phyloP scores from a whole-genome alignment of 2,888 invertebrate species.

The Neoitamus cyanurus region DNA sequence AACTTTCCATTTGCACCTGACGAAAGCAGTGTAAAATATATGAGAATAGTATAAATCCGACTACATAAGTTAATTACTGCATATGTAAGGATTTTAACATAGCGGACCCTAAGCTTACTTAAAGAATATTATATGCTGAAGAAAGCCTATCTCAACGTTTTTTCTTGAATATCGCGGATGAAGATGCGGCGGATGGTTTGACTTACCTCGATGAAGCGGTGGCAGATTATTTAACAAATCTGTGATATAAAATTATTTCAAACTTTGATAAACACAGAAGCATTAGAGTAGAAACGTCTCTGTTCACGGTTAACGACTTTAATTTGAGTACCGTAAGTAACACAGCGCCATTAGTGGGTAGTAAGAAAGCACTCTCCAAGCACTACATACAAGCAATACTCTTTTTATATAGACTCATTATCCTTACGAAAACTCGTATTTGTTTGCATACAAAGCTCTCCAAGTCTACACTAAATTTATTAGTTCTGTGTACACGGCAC shows the following conservation, averaged over 20 bases:
- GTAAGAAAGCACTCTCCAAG: not conserved
- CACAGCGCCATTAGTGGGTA: not conserved
- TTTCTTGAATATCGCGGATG: not conserved
- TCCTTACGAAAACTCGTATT: not conserved
- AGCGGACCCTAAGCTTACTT: not conserved
- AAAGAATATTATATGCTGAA: not conserved
- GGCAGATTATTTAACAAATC: constrained; percentile 46
- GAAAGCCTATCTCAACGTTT: not conserved
- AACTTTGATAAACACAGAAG: constrained; percentile 9
- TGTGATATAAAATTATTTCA: constrained; percentile 40
- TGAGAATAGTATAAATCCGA: not conserved
- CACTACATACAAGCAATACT: constrained; percentile 36
- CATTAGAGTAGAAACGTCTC: not conserved
- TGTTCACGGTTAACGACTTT: not conserved
- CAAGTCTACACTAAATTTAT: constrained; percentile 31
- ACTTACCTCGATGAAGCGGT: not conserved
- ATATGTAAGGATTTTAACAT: not conserved
- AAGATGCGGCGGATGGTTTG: not conserved
- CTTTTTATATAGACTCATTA: constrained; percentile 30
- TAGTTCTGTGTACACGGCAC: constrained; percentile 27
- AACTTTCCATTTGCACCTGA: not conserved
- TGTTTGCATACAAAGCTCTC: constrained; percentile 24
- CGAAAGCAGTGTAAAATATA: not conserved
- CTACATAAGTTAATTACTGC: not conserved
- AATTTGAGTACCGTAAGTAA: not conserved